Evolutionary conservation across 2,797 vertebrate genomes (phyloP).

Genomic region (Fistularia commersonii): DNA sequence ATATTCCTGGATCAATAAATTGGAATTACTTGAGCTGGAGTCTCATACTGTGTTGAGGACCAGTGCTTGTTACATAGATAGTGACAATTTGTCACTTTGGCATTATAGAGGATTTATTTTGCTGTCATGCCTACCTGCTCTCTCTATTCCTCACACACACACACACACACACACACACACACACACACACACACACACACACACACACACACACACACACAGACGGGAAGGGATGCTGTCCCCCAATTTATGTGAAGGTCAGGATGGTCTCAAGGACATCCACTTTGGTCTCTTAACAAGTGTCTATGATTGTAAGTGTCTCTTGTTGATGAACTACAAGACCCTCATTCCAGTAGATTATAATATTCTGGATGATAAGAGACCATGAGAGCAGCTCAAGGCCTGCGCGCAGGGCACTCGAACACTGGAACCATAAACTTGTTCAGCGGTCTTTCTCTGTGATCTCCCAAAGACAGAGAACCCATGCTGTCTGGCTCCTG

Average conservation of each 20-base stretch:
- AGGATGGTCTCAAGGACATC: slow-evolving; percentile 22
- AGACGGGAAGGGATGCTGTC: slow-evolving; percentile 10
- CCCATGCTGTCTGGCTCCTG: background rate
- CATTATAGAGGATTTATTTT: too few relatives aligned
- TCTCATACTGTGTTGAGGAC: too few relatives aligned
- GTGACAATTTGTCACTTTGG: too few relatives aligned
- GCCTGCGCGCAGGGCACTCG: background rate
- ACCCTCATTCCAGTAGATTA: slow-evolving; percentile 1
- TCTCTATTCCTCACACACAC: too few relatives aligned
- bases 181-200: too few relatives aligned
- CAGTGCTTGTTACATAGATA: too few relatives aligned
- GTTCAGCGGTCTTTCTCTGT: background rate
- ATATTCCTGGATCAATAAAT: too few relatives aligned
- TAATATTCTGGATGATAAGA: slow-evolving; percentile 5
- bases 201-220: background rate
- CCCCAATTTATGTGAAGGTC: slow-evolving; percentile 8
- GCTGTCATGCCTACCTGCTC: too few relatives aligned
- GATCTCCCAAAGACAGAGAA: too few relatives aligned
- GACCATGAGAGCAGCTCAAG: background rate
- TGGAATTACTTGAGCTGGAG: too few relatives aligned
- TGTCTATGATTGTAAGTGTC: slow-evolving; percentile 5
- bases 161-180: too few relatives aligned
- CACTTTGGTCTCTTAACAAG: slow-evolving; percentile 1
- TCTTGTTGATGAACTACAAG: background rate
- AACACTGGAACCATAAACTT: background rate